Percentiles rank a stretch among this genome's conserved stretches.
These are phyloP conservation scores for Sebastes dallii DNA, from an alignment of 2,797 vertebrate species.

Conservation along the genomic window DNA sequence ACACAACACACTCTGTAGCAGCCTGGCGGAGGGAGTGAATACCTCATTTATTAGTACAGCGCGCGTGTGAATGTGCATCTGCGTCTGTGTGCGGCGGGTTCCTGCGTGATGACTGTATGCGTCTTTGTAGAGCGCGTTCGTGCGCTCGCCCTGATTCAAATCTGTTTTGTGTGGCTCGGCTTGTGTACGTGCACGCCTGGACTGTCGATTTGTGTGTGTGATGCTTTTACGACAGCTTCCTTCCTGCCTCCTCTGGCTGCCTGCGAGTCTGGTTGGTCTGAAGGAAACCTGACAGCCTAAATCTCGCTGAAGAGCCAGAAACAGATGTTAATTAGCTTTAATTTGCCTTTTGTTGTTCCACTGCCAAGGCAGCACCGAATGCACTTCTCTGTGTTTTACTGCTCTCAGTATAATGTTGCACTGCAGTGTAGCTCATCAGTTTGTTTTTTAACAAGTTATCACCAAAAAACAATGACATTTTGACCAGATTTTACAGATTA, in stretches of 20 bases:
- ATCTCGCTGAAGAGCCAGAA: conserved; percentile 72
- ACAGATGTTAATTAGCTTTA: conserved; percentile 82
- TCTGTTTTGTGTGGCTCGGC: neutral
- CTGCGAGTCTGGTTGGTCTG: conserved; percentile 57
- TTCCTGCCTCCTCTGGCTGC: conserved; percentile 71
- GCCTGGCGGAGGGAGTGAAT: conserved; percentile 32
- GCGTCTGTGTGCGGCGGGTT: neutral
- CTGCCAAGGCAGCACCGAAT: conserved; percentile 61
- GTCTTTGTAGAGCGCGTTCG: neutral
- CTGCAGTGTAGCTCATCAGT: neutral
- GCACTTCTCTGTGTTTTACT: conserved; percentile 47
- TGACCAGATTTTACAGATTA: neutral
- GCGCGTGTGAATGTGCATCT: conserved; percentile 15
- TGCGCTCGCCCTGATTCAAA: neutral
- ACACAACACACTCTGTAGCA: conserved; percentile 27
- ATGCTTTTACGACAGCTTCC: conserved; percentile 61
- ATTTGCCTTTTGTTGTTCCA: conserved; percentile 77
- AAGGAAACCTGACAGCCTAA: conserved; percentile 75
- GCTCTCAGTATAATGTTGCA: conserved; percentile 22
- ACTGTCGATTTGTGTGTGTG: conserved; percentile 21
- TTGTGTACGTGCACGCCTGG: neutral
- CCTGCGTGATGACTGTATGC: conserved; percentile 4
- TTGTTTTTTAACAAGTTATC: neutral
- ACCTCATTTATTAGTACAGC: conserved; percentile 39
- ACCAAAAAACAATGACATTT: neutral